Base-by-base conservation (phyloP, 2,888 invertebrate species). In the Metopia argyrocephala region DNA sequence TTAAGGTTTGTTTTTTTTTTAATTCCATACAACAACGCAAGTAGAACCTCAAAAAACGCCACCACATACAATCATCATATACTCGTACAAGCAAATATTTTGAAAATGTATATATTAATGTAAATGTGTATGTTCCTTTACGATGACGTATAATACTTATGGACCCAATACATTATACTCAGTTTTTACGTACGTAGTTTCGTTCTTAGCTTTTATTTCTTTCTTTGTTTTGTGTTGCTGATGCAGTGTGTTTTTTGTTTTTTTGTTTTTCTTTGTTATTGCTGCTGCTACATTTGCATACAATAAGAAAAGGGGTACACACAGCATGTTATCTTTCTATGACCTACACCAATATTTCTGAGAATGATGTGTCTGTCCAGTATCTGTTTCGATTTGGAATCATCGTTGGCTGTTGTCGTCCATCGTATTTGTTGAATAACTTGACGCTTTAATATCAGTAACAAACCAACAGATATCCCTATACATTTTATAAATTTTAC, bases 291-390 rank as follows among this genome's bases (percentile, higher is more conserved):
- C 87, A 89, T 90, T 90, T 90, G 90, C 90, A 90, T 90, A 90
- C 90, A 90, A 90, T 90, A 88, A 88, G 89, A 59, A 74, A 62
- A 52, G 46, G 69, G 66, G 89, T 89, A 88, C 89, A 88, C 89
- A 87, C 90, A 89, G 89, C 89, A 89, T 89, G 90, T 90, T 90
- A 90, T 90, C 89, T 88, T 87, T 86, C 89, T 90, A 90, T 90
- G 90, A 90, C 90, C 90, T 90, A 90, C 90, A 90, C 90, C 90
- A 90, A 90, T 90, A 90, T 89, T 90, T 90, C 90, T 89, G 87
- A 88, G 90, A 90, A 90, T 90, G 89, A 86, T 88, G 86, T 81
- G 79, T 80, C 79, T 80, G 81, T 81, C 81, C 78, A 66, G 78
- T 81, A 81, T 81, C 81, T 74, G 81, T 81, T 81, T 78, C 81